Percentiles rank a stretch among this genome's conserved stretches.
phyloP scores from a whole-genome alignment of 2,797 vertebrate genomes.

The Malacoraja senta region DNA sequence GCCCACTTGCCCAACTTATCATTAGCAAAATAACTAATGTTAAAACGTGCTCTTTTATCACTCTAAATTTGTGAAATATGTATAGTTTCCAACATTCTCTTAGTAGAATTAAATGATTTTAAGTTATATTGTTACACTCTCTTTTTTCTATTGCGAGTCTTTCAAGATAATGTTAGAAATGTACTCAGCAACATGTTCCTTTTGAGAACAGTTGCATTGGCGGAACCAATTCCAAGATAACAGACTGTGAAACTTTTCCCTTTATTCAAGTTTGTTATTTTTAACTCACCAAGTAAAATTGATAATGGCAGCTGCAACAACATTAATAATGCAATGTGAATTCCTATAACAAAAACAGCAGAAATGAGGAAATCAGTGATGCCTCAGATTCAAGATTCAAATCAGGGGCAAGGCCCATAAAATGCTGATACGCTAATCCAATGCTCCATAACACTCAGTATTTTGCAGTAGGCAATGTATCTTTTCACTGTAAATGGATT shows the following conservation, averaged over 20 bases:
- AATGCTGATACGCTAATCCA: neutral
- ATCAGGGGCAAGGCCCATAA: neutral
- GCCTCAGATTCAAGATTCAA: neutral
- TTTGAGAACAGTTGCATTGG: neutral
- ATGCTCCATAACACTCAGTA: neutral
- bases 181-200: neutral
- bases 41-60: neutral
- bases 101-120: neutral
- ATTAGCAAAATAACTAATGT: neutral
- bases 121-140: neutral
- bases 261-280: neutral
- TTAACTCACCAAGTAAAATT: conserved; percentile 1
- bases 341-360: neutral
- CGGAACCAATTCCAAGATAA: neutral
- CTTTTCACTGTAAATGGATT: too few species aligned
- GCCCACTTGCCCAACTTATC: too few species aligned
- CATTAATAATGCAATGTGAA: neutral
- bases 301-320: neutral
- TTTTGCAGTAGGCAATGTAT: neutral
- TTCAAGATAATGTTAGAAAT: neutral
- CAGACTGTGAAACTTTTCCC: neutral
- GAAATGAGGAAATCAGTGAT: neutral
- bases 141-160: neutral
- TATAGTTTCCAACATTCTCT: neutral
- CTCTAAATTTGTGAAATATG: neutral